These are phyloP conservation scores for Epinotia nisella DNA, from an alignment of 2,888 invertebrate genomes.

Conservation along the genomic window DNA sequence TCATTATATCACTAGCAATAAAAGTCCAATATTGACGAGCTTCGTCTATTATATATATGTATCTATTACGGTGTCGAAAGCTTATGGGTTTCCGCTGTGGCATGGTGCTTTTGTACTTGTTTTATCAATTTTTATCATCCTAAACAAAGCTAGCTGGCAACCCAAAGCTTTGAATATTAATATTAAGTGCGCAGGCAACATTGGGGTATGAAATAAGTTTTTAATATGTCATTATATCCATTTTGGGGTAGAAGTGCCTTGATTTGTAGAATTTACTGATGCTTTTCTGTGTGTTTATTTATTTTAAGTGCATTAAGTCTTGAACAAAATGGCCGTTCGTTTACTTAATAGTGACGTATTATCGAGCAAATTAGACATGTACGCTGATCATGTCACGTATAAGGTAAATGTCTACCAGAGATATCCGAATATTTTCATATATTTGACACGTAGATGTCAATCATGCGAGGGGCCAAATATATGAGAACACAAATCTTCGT, in stretches of 20 bases:
- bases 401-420: too few species aligned
- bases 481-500: too few species aligned
- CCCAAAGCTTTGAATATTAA: slow-evolving; percentile 66
- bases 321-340: too few species aligned
- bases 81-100: slow-evolving; percentile 78
- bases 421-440: too few species aligned
- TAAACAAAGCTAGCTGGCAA: slow-evolving; percentile 66
- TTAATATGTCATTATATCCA: neutral
- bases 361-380: too few species aligned
- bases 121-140: slow-evolving; percentile 48
- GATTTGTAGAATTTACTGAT: slow-evolving; percentile 18
- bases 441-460: too few species aligned
- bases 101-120: slow-evolving; percentile 64
- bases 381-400: too few species aligned
- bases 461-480: too few species aligned
- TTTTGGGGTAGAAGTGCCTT: slow-evolving; percentile 27
- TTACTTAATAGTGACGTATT: too few species aligned
- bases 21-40: slow-evolving; percentile 80
- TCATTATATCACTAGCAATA: slow-evolving; percentile 63
- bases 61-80: slow-evolving; percentile 68
- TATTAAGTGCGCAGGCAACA: slow-evolving; percentile 29
- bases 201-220: slow-evolving; percentile 11
- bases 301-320: too few species aligned
- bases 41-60: slow-evolving; percentile 45
- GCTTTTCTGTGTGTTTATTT: too few species aligned